Percentiles rank a stretch among this genome's conserved stretches.
These are phyloP conservation scores for Xenopus tropicalis DNA, from an alignment of 2,113 vertebrate species.

Conservation along the genomic window UCB_Xtro_10.0 CM004449.2:2970501-2971000, in stretches of 20 bases:
- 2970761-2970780: background rate
- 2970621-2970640: background rate
- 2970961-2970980: background rate
- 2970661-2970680: background rate
- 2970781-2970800: background rate
- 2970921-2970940: too few species aligned
- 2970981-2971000: background rate
- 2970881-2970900: background rate
- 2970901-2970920: background rate
- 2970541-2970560: background rate
- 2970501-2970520: background rate
- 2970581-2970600: background rate
- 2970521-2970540: background rate
- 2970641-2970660: too few species aligned
- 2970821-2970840: background rate
- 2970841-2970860: too few species aligned
- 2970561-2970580: too few species aligned
- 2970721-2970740: background rate
- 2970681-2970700: conserved; percentile 1
- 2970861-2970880: background rate
- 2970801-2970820: background rate
- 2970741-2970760: background rate
- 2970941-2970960: background rate
- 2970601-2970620: too few species aligned
- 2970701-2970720: background rate